These are phyloP conservation scores for Chloromyia formosa DNA, from an alignment of 2,888 invertebrate species.

Conservation along the genomic window DNA sequence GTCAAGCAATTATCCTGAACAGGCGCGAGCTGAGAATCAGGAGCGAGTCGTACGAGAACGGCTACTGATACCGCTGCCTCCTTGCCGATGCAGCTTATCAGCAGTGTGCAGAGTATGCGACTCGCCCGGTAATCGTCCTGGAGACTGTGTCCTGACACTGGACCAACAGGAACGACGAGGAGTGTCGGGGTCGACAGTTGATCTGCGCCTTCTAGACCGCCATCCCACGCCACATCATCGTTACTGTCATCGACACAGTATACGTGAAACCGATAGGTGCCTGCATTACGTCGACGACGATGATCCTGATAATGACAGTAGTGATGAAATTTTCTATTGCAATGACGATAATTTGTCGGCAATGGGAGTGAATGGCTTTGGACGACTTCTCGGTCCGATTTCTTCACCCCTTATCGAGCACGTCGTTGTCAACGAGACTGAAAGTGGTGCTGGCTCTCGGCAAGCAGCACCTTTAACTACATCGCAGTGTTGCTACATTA, in stretches of 20 bases:
- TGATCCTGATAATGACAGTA: conserved; percentile 34
- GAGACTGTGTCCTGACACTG: conserved; percentile 1
- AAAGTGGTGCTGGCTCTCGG: conserved; percentile 24
- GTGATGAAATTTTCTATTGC: conserved; percentile 44
- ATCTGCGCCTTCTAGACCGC: conserved; percentile 24
- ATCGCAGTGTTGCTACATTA: conserved; percentile 52
- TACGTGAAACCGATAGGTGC: conserved; percentile 35
- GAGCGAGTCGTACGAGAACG: conserved; percentile 14
- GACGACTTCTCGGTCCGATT: conserved; percentile 21
- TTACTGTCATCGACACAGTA: conserved; percentile 33
- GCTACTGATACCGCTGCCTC: conserved; percentile 30
- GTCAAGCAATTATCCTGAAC: conserved; percentile 21
- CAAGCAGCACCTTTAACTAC: conserved; percentile 10
- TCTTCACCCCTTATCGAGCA: conserved; percentile 43
- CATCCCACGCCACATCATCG: conserved; percentile 22
- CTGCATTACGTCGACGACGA: conserved; percentile 30
- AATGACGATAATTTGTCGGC: conserved; percentile 6
- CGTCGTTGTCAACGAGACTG: conserved; percentile 50
- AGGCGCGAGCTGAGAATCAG: conserved; percentile 12
- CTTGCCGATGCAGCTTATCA: conserved; percentile 11
- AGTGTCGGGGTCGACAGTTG: not conserved
- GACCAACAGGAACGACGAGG: not conserved
- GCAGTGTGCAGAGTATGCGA: not conserved
- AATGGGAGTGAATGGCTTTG: conserved; percentile 14
- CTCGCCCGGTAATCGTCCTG: not conserved